Base-by-base conservation (phyloP, 2,888 invertebrate species). In the Zaprionus lineosus region DNA sequence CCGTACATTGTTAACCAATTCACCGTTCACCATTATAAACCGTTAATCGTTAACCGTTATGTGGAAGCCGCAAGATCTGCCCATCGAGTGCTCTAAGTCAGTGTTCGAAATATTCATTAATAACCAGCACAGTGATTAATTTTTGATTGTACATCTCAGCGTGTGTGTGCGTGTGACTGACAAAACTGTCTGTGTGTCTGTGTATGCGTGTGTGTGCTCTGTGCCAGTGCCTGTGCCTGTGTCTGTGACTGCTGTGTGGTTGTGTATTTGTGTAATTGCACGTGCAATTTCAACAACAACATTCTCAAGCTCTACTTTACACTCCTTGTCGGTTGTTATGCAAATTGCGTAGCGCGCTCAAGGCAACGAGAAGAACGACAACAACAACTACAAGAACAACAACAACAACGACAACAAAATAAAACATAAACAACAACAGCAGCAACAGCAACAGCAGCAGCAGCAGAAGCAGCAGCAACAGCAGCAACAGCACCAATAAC, bases 251-350 rank as follows among this genome's bases (percentile, higher is more conserved):
- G n/a, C n/a, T n/a, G n/a, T n/a, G n/a, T n/a, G n/a, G n/a, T n/a
- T n/a, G n/a, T n/a, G n/a, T n/a, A n/a, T n/a, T n/a, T n/a, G n/a
- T 24, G 47, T 14, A 15, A 63, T 37, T 65, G 72, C 68, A 68
- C 66, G 66, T 71, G 67, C 51, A 18, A 40, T 36, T 61, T 59
- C 58, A 55, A 64, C n/a, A 82, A 74, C 75, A 74, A 52, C 65
- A 57, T 55, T 53, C 46, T 57, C 24, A 24, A 48, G 41, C 47
- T 50, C 39, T 52, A 52, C 19, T 47, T 59, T 52, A 72, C 53
- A 48, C 44, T 48, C 48, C 44, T 47, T 48, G 58, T 76, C n/a
- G n/a, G 81, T 76, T 76, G 73, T 76, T 76, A 76, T 76, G 76
- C 84, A 76, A 76, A 76, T 84, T 68, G 64, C 59, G 74, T 76